Evolutionary conservation across 1,140 invertebrate species (phyloP).

Genomic region (Nasonia longicornis): DNA sequence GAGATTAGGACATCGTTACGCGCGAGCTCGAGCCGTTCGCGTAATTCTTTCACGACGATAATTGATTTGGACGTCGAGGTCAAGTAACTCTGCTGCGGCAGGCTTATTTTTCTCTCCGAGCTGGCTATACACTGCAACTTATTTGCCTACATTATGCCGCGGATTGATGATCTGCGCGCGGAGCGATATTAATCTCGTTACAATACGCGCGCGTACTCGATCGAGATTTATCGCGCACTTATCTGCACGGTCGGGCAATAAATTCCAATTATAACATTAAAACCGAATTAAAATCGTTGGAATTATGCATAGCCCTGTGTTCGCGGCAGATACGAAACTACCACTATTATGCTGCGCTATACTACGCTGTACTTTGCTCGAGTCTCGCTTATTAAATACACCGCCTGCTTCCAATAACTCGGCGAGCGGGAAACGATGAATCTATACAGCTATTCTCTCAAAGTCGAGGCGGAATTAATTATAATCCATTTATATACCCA

Average conservation of each 20-base stretch:
- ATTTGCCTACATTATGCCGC: neutral
- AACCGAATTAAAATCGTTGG: too few relatives aligned
- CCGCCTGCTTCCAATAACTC: too few relatives aligned
- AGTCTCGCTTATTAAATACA: too few relatives aligned
- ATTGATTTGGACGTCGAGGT: neutral
- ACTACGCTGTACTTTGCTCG: too few relatives aligned
- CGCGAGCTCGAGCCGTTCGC: neutral
- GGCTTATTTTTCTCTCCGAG: neutral
- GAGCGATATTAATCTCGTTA: neutral
- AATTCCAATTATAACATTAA: too few relatives aligned
- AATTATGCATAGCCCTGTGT: too few relatives aligned
- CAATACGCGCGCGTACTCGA: neutral
- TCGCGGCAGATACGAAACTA: too few relatives aligned
- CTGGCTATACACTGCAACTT: too few relatives aligned
- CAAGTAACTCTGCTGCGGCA: neutral
- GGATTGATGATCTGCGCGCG: neutral
- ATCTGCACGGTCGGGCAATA: too few relatives aligned
- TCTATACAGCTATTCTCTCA: neutral
- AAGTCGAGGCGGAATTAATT: neutral
- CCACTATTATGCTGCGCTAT: too few relatives aligned
- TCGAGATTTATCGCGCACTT: too few relatives aligned
- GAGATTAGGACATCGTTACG: neutral
- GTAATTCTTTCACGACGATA: neutral
- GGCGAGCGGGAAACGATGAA: neutral
- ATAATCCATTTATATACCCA: neutral